Percentiles rank a stretch among this genome's conserved stretches.
Evolutionary conservation across 2,888 invertebrate species (phyloP).

Genomic region (Morpho achilles): DNA sequence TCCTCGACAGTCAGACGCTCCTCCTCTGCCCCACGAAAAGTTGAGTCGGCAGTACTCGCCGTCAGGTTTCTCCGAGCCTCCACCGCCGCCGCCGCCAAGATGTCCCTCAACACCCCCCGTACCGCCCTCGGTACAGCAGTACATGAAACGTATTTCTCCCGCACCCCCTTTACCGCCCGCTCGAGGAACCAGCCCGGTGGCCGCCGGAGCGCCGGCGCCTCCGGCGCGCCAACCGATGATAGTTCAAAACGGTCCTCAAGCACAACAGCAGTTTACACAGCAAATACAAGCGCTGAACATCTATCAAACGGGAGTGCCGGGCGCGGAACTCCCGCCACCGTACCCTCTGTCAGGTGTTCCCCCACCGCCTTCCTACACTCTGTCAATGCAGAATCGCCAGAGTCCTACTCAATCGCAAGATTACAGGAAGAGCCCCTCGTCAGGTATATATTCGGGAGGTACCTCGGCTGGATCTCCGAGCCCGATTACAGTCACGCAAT

Average conservation of each 20-base stretch:
- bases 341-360: conserved; percentile 82
- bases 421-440: conserved; percentile 91
- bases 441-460: conserved; percentile 90
- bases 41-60: conserved; percentile 86
- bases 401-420: conserved; percentile 91
- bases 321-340: conserved; percentile 84
- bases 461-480: conserved; percentile 91
- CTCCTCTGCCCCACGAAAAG: conserved; percentile 80
- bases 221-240: conserved; percentile 87
- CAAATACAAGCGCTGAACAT: conserved; percentile 92
- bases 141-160: conserved; percentile 81
- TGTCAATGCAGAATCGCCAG: conserved; percentile 91
- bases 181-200: conserved; percentile 86
- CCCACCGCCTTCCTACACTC: conserved; percentile 91
- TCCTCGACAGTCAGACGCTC: conserved; percentile 83
- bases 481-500: conserved; percentile 85
- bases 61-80: conserved; percentile 80
- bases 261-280: conserved; percentile 91
- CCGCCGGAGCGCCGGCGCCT: conserved; percentile 79
- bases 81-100: conserved; percentile 87
- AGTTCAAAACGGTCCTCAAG: conserved; percentile 88
- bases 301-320: conserved; percentile 81
- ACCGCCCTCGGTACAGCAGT: conserved; percentile 80
- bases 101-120: conserved; percentile 85
- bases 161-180: conserved; percentile 81